A percentile compares a stretch with the other conserved stretches of the same genome.
Conservation (phyloP, 2,113 vertebrate genomes). For the Phoxinus phoxinus region DNA sequence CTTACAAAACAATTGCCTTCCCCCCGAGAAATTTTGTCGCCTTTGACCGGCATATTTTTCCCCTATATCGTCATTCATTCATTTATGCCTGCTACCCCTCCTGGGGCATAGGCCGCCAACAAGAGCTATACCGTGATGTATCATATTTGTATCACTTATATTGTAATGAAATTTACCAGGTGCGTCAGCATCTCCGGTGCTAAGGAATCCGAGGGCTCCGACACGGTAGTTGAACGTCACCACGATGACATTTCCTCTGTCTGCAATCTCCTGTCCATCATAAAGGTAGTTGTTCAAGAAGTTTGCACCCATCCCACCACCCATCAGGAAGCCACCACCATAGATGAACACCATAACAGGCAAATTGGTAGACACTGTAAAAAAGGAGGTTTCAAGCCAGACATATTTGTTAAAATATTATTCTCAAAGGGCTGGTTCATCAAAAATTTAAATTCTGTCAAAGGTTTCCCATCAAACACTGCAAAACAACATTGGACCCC, state of each 20-base stretch:
- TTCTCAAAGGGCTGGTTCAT: neutral
- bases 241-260: conserved; percentile 88
- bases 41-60: too few relatives aligned
- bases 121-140: neutral
- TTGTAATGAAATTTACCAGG: conserved; percentile 73
- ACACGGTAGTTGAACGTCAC: conserved; percentile 90
- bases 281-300: conserved; percentile 88
- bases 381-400: neutral
- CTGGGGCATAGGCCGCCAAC: too few relatives aligned
- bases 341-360: conserved; percentile 94
- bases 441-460: neutral
- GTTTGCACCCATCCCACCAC: conserved; percentile 81
- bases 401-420: neutral
- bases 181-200: conserved; percentile 82
- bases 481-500: neutral
- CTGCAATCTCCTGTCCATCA: conserved; percentile 84
- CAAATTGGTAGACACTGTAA: conserved; percentile 79
- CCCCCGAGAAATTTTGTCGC: too few relatives aligned
- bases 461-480: too few relatives aligned
- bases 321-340: conserved; percentile 85
- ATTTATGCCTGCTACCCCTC: too few relatives aligned
- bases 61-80: too few relatives aligned
- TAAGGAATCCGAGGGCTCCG: conserved; percentile 91
- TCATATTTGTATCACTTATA: neutral
- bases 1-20: too few relatives aligned